Evolutionary conservation across 2,888 invertebrate species (phyloP).

Genomic region (Oxyscelio sp.): DNA sequence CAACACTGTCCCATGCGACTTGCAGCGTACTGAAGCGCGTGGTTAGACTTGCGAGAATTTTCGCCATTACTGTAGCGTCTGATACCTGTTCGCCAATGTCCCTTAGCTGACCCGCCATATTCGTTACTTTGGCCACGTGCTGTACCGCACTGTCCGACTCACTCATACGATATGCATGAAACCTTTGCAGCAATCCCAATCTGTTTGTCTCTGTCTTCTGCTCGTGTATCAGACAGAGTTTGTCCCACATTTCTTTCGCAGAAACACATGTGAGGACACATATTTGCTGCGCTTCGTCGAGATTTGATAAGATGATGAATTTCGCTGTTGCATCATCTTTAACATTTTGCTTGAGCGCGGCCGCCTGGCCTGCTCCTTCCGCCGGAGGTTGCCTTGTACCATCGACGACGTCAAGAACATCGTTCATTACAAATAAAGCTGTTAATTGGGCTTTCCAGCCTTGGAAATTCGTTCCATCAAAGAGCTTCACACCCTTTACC

Average conservation of each 20-base stretch:
- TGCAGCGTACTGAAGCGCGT: constrained; percentile 69
- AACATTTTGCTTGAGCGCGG: constrained; percentile 7
- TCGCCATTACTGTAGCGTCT: constrained; percentile 70
- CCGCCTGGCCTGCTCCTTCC: not conserved
- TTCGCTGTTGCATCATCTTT: constrained; percentile 75
- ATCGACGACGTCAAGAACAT: not conserved
- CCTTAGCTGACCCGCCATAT: constrained; percentile 64
- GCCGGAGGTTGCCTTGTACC: constrained; percentile 21
- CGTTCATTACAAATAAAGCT: not conserved
- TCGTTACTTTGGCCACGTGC: constrained; percentile 67
- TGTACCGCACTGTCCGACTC: constrained; percentile 64
- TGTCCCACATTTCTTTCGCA: constrained; percentile 72
- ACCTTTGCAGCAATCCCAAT: constrained; percentile 59
- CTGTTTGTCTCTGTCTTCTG: constrained; percentile 72
- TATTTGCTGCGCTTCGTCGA: constrained; percentile 72
- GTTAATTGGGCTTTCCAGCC: constrained; percentile 11
- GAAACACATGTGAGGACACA: constrained; percentile 56
- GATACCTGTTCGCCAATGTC: constrained; percentile 72
- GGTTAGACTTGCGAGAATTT: constrained; percentile 74
- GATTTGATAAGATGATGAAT: constrained; percentile 72
- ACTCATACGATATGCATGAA: constrained; percentile 67
- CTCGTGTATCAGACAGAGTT: constrained; percentile 67
- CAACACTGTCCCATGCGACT: constrained; percentile 72
- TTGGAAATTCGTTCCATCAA: constrained; percentile 17
- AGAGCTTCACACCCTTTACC: constrained; percentile 25